phyloP scores from a whole-genome alignment of 2,797 vertebrate species.

The Poecilia picta region DNA sequence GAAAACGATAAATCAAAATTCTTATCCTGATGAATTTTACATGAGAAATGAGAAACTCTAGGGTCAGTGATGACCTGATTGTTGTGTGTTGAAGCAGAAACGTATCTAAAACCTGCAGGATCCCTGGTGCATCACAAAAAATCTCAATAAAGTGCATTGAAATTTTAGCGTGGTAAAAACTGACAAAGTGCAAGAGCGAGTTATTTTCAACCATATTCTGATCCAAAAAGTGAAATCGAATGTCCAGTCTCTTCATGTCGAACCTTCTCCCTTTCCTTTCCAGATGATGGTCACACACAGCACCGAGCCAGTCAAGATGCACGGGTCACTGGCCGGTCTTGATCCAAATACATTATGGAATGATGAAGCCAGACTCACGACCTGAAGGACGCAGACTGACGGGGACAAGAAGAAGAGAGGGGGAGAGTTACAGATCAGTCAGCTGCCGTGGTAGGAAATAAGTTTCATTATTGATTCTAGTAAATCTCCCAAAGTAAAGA shows the following conservation, averaged over 20 bases:
- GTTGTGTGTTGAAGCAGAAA: not conserved
- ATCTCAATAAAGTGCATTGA: not conserved
- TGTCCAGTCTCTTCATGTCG: constrained; percentile 8
- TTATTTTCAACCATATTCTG: constrained; percentile 1
- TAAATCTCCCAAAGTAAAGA: constrained; percentile 3
- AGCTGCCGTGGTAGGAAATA: not conserved
- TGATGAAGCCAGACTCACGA: constrained; percentile 54
- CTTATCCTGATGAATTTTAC: too few species aligned
- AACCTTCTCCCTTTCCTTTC: constrained; percentile 11
- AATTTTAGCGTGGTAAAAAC: not conserved
- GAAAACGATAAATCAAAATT: too few species aligned
- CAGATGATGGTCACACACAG: not conserved
- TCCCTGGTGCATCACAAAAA: not conserved
- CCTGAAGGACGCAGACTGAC: constrained; percentile 32
- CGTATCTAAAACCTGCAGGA: not conserved
- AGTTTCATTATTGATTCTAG: constrained; percentile 21
- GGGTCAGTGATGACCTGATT: not conserved
- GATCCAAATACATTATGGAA: constrained; percentile 66
- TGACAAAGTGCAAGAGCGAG: not conserved
- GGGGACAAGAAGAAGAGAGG: constrained; percentile 22
- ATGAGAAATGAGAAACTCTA: not conserved
- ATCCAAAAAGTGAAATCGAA: constrained; percentile 22
- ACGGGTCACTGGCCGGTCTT: constrained; percentile 49
- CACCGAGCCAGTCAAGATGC: constrained; percentile 17
- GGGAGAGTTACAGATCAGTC: constrained; percentile 36